A percentile compares a stretch with the other conserved stretches of the same genome.
Evolutionary conservation across 2,113 vertebrate species (phyloP).

Genomic region (Crypturellus undulatus): DNA sequence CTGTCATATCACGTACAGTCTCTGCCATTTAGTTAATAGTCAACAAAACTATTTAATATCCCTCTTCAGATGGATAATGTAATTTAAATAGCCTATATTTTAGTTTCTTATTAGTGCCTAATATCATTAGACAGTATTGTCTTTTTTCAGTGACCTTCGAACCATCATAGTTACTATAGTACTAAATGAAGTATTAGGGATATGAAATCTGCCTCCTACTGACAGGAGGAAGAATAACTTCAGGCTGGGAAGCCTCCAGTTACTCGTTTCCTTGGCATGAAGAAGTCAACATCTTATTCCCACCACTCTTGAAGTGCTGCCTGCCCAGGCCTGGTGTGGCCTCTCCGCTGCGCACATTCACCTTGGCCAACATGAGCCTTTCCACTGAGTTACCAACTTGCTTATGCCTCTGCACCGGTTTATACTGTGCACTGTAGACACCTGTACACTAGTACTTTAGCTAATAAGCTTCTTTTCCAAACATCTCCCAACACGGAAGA

Average conservation of each 20-base stretch:
- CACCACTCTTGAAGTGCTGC: accelerated
- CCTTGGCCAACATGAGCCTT: neutral
- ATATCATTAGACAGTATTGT: neutral
- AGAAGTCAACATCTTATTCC: neutral
- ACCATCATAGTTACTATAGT: neutral
- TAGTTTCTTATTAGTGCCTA: neutral
- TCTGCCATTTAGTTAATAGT: neutral
- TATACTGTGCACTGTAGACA: neutral
- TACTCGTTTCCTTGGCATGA: neutral
- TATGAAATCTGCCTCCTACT: neutral
- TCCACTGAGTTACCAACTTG: neutral
- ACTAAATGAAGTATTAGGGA: neutral
- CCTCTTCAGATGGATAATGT: neutral
- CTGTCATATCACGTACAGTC: neutral
- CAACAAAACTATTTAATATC: neutral
- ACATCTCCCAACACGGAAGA: neutral
- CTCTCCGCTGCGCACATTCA: neutral
- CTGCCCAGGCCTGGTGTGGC: neutral
- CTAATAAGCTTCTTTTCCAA: neutral
- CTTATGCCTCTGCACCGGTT: neutral
- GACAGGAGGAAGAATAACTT: neutral
- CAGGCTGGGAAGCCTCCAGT: neutral
- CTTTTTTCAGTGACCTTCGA: neutral
- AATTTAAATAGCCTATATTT: neutral
- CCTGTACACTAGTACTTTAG: neutral